Base-by-base conservation (phyloP, 1,140 invertebrate species). In the Leptonema lineaticorne region DNA sequence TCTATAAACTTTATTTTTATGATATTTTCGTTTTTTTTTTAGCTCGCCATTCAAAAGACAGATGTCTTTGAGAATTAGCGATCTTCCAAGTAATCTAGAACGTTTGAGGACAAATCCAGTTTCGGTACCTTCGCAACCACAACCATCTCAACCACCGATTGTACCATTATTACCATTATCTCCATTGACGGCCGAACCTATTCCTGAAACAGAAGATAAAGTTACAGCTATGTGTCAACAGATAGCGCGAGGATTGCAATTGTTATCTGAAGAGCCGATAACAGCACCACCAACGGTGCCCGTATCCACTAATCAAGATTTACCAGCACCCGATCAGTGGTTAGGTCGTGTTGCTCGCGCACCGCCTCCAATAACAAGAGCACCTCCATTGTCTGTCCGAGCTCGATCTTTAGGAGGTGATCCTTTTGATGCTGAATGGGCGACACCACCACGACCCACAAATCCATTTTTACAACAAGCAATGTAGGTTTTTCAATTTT, bases 11-110 rank as follows among this genome's bases (percentile, higher is more conserved):
- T 33, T 11, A 45, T 6, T 45, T n/a, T 14, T 45, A 45, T 14
- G 3, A 7, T 6, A 45, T n/a, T 45, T n/a, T 45, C 29, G 29
- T 45, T 45, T 14, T 45, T 6, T 7, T 78, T 79, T 2, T 73
- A 82, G 81, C 67, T 97, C 95, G 27, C 96, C 96, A 6, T 98
- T 98, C 81, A 98, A 98, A 82, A 84, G 96, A 22, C 94, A 98
- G 78, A 89, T 97, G 81, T 98, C 95, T 69, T 85, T 98, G 69
- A 88, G 95, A 50, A 87, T 97, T 70, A 93, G 90, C 76, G 95
- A 97, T 83, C 85, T 98, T 77, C 95, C 96, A 58, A 96, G 95
- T 74, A 97, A 94, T 76, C 81, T 96, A 70, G 94, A 97, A 79
- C 87, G 95, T 76, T 80, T 88, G 83, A 82, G 89, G 83, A 70